Evolutionary conservation across 2,113 vertebrate species (phyloP).

Genomic region (Lota lota): DNA sequence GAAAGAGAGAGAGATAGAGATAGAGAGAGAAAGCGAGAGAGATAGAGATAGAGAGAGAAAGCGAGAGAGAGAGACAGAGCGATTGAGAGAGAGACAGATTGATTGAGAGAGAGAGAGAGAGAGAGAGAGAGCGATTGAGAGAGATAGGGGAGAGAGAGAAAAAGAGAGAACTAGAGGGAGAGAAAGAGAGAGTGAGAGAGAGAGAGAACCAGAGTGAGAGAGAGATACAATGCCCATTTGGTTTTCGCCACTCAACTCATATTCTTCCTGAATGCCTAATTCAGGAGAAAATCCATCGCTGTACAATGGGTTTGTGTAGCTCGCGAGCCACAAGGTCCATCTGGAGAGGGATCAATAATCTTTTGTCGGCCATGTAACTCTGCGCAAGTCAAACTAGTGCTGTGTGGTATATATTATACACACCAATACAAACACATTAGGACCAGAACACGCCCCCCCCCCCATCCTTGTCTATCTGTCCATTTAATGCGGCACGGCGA

Average conservation of each 20-base stretch:
- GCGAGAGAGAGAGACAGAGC: too few species aligned
- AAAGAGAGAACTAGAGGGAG: too few species aligned
- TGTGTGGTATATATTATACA: conserved; percentile 14
- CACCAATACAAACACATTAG: conserved; percentile 42
- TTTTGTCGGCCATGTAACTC: conserved; percentile 38
- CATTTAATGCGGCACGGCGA: conserved; percentile 44
- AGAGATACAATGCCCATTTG: conserved; percentile 35
- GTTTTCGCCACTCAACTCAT: conserved; percentile 42
- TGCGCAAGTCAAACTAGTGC: conserved; percentile 36
- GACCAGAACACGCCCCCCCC: conserved; percentile 24
- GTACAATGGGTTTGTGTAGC: conserved; percentile 44
- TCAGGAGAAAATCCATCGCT: conserved; percentile 57
- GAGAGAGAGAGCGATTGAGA: too few species aligned
- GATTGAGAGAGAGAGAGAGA: too few species aligned
- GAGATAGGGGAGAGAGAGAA: too few species aligned
- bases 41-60: too few species aligned
- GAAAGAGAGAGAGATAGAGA: too few species aligned
- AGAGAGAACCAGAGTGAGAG: neutral
- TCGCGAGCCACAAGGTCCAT: conserved; percentile 47
- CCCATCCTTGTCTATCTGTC: conserved; percentile 21
- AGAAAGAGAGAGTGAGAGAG: neutral
- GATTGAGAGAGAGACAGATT: too few species aligned
- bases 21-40: too few species aligned
- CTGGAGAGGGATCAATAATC: conserved; percentile 43
- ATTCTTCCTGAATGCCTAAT: conserved; percentile 51